A percentile compares a stretch with the other conserved stretches of the same genome.
Conservation (phyloP, 1,140 invertebrate species). For the Pentalonia nigronervosa region DNA sequence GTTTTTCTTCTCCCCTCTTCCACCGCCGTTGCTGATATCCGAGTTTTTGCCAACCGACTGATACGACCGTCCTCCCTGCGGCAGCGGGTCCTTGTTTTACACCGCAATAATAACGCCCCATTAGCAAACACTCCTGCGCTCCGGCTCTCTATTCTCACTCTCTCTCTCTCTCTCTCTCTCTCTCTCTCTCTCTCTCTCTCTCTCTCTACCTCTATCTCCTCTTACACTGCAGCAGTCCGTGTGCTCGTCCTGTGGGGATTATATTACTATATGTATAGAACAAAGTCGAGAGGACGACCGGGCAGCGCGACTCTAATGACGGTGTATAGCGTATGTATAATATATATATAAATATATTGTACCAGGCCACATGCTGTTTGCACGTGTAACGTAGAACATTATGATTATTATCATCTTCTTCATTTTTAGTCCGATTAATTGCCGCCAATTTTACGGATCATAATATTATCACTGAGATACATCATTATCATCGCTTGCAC, state of each 20-base stretch:
- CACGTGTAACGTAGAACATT: background rate
- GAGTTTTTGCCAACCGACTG: constrained; percentile 25
- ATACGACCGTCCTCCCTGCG: background rate
- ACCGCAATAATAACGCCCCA: constrained; percentile 36
- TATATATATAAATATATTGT: background rate
- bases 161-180: no score
- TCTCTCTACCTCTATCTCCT: background rate
- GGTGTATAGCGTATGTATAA: background rate
- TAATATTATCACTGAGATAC: background rate
- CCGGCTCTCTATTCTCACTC: no score
- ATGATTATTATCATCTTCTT: background rate
- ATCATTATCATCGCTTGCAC: background rate
- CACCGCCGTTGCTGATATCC: background rate
- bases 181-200: no score
- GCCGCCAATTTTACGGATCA: background rate
- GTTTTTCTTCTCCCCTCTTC: background rate
- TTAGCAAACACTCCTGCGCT: background rate
- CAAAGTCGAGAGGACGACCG: background rate
- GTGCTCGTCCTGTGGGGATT: background rate
- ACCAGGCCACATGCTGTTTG: background rate
- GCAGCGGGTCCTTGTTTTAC: constrained; percentile 19
- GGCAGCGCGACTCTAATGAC: background rate
- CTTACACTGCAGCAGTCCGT: background rate
- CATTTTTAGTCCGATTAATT: background rate
- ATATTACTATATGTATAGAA: background rate